A percentile compares a stretch with the other conserved stretches of the same genome.
Conservation (phyloP, 1,140 invertebrate species). For the Drosophila pachea region DNA sequence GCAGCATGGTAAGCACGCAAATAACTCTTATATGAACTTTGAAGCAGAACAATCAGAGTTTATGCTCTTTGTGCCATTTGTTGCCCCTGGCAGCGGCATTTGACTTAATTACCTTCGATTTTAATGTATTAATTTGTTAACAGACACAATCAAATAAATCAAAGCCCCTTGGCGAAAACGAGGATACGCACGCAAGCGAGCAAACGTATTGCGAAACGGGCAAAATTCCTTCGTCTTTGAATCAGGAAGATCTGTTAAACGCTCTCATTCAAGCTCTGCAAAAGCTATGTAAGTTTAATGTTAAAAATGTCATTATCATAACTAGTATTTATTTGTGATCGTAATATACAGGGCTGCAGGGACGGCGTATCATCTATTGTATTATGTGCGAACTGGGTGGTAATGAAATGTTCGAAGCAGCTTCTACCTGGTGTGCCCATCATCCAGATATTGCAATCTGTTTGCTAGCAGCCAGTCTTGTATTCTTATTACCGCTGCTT, state of each 20-base stretch:
- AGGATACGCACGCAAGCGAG: conserved; percentile 1
- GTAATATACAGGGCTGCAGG: conserved; percentile 39
- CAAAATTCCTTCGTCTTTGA: background rate
- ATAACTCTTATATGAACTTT: background rate
- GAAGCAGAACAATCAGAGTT: conserved; percentile 16
- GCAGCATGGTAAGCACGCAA: conserved; percentile 24
- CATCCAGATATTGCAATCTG: conserved; percentile 69
- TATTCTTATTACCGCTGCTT: conserved; percentile 62
- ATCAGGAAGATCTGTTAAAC: conserved; percentile 48
- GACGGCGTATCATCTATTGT: conserved; percentile 24
- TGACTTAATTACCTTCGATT: conserved; percentile 12
- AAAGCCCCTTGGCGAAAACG: background rate
- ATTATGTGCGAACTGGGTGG: conserved; percentile 66
- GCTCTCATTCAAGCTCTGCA: conserved; percentile 36
- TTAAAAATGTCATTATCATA: background rate
- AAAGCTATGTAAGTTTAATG: conserved; percentile 48
- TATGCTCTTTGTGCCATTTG: conserved; percentile 21
- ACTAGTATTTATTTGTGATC: background rate
- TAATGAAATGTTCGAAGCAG: conserved; percentile 58
- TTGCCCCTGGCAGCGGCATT: conserved; percentile 3
- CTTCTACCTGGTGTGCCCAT: conserved; percentile 47
- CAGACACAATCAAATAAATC: conserved; percentile 8
- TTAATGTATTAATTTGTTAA: conserved; percentile 17
- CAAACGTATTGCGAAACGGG: background rate
- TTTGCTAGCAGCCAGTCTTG: conserved; percentile 50